Conservation (phyloP, 2,888 invertebrate genomes). For the Chalcis sispes region DNA sequence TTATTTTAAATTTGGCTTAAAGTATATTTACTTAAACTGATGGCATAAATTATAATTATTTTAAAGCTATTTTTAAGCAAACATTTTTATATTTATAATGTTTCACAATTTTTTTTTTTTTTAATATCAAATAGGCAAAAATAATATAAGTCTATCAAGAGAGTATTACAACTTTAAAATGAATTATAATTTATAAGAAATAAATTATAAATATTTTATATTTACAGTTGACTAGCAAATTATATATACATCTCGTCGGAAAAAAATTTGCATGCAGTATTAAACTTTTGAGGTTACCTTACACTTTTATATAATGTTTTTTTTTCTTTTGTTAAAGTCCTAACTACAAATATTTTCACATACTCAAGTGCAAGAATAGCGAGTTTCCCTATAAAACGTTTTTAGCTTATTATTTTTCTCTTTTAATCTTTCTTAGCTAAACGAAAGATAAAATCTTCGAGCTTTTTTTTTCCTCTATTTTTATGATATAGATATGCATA, state of each 20-base stretch:
- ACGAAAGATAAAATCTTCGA: slow-evolving; percentile 20
- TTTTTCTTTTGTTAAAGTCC: slow-evolving; percentile 28
- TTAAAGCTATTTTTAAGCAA: no score
- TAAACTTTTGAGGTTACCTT: slow-evolving; percentile 46
- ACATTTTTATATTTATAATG: not conserved
- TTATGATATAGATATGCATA: slow-evolving; percentile 49
- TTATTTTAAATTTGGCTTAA: not conserved
- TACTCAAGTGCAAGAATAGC: slow-evolving; percentile 55
- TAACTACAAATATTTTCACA: slow-evolving; percentile 51
- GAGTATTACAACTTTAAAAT: no score
- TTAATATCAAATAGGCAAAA: no score
- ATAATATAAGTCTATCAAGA: no score
- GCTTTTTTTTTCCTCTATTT: slow-evolving; percentile 12
- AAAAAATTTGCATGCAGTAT: slow-evolving; percentile 12
- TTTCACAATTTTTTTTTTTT: no score
- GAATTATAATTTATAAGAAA: not conserved
- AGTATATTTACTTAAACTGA: no score
- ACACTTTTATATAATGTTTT: slow-evolving; percentile 30
- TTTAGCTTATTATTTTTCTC: slow-evolving; percentile 27
- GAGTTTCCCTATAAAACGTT: slow-evolving; percentile 54
- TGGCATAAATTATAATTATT: not conserved
- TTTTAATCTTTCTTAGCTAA: slow-evolving; percentile 11
- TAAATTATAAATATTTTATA: slow-evolving; percentile 9
- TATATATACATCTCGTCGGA: not conserved
- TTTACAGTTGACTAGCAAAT: not conserved